phyloP scores from a whole-genome alignment of 2,888 invertebrate species.

The Orchesellides sinensis region DNA sequence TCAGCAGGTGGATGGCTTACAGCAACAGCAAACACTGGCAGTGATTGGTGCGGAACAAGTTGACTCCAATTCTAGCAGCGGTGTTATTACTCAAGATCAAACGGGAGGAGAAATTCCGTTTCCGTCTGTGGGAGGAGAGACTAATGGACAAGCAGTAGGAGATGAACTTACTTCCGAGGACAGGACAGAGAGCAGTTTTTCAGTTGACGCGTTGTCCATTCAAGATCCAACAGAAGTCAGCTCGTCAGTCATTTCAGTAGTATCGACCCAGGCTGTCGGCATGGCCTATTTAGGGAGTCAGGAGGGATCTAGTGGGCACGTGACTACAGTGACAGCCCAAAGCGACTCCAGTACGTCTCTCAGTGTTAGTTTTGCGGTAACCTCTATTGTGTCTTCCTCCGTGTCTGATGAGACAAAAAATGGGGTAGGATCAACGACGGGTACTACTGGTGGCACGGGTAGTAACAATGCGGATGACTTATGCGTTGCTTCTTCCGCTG shows the following conservation, averaged over 20 bases:
- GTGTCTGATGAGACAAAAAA: conserved; percentile 28
- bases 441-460: not conserved
- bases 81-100: conserved; percentile 46
- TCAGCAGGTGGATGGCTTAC: not conserved
- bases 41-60: conserved; percentile 12
- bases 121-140: not conserved
- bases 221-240: conserved; percentile 1
- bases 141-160: not conserved
- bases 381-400: conserved; percentile 45
- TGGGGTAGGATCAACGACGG: conserved; percentile 16
- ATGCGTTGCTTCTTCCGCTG: conserved; percentile 2
- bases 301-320: not conserved
- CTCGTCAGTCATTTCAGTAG: conserved; percentile 3
- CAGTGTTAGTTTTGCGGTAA: conserved; percentile 52
- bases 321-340: conserved; percentile 47
- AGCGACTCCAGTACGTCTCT: conserved; percentile 13
- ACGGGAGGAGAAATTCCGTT: conserved; percentile 1
- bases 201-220: conserved; percentile 6
- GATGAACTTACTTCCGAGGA: conserved; percentile 18
- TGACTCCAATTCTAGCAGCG: conserved; percentile 8
- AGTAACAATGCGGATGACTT: not conserved
- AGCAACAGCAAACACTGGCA: not conserved
- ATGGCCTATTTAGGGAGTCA: not conserved
- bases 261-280: not conserved
- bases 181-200: conserved; percentile 36